phyloP scores from a whole-genome alignment of 2,797 vertebrate species.

The Syngnathus rostellatus region DNA sequence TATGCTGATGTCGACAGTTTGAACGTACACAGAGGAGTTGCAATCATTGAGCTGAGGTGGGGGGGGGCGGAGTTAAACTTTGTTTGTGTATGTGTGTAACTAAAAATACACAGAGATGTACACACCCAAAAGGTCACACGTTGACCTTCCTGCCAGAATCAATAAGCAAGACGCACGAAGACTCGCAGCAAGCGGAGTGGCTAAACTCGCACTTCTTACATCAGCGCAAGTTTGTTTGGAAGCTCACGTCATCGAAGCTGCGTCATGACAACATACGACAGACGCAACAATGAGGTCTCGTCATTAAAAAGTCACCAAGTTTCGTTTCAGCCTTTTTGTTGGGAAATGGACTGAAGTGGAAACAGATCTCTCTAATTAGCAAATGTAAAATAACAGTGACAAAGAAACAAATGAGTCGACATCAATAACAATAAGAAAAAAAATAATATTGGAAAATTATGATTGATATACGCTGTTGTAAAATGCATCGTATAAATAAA shows the following conservation, averaged over 20 bases:
- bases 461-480: no score
- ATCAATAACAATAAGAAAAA: not conserved
- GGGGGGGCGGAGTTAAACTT: not conserved
- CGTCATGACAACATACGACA: conserved; percentile 2
- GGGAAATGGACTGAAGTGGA: not conserved
- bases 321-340: not conserved
- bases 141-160: conserved; percentile 42
- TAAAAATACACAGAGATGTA: conserved; percentile 52
- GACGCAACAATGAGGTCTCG: conserved; percentile 4
- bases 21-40: conserved; percentile 28
- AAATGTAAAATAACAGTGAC: not conserved
- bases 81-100: conserved; percentile 20
- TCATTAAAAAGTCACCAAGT: not conserved
- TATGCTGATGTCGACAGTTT: conserved; percentile 38
- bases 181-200: conserved; percentile 21
- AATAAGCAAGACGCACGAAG: conserved; percentile 43
- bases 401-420: not conserved
- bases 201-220: conserved; percentile 18
- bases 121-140: conserved; percentile 36
- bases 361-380: not conserved
- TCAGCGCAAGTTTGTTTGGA: conserved; percentile 29
- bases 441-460: no score
- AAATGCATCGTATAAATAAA: no score
- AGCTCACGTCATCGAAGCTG: not conserved
- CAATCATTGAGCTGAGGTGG: conserved; percentile 6